Conservation (phyloP, 92 coral and sea anemone genomes). For the Umimayanthus chanpuru region DNA sequence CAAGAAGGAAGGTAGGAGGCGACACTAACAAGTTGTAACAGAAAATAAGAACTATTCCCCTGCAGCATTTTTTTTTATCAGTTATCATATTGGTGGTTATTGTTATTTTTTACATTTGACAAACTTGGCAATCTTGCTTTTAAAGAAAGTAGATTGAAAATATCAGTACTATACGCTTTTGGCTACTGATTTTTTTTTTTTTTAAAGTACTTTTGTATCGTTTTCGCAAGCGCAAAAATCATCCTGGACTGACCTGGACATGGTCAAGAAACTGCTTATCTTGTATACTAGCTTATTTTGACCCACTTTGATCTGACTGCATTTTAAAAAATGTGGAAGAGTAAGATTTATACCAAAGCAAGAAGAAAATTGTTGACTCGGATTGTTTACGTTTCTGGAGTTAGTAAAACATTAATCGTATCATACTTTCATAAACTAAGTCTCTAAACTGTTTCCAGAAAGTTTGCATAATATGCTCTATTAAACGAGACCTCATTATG, state of each 20-base stretch:
- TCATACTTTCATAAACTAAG: background rate
- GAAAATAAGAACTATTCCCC: no score
- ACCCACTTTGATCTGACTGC: background rate
- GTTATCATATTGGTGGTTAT: background rate
- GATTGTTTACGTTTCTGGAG: background rate
- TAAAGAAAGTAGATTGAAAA: background rate
- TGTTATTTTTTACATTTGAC: background rate
- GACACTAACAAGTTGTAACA: background rate
- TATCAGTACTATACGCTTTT: no score
- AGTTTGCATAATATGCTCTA: background rate
- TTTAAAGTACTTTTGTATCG: no score
- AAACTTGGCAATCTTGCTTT: no score
- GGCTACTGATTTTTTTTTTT: no score
- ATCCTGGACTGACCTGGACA: background rate
- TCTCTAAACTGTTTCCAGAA: background rate
- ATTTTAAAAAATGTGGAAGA: no score
- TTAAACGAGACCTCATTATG: background rate
- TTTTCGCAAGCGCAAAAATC: no score
- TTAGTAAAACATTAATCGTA: no score
- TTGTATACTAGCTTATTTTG: no score
- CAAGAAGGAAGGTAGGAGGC: conserved; percentile 15
- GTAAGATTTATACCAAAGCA: no score
- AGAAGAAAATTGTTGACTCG: no score
- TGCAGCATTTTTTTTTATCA: no score
- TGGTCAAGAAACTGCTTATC: background rate